Conservation (phyloP, 2,888 invertebrate species). For the Xiphydria camelus region DNA sequence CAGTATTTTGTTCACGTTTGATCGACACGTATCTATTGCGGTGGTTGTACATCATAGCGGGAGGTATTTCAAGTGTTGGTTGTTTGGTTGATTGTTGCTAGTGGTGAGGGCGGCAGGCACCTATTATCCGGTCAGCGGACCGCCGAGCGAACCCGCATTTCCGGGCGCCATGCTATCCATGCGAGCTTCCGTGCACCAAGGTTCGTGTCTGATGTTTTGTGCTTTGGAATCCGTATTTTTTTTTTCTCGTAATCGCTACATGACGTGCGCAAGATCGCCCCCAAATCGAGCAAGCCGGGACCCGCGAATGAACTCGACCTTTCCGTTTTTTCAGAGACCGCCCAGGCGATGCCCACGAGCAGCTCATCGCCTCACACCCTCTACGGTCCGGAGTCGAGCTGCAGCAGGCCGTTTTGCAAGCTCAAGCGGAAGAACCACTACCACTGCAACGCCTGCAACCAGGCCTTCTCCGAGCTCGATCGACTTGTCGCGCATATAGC, state of each 20-base stretch:
- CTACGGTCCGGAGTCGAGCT: constrained; percentile 69
- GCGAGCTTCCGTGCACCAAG: constrained; percentile 61
- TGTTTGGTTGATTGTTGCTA: constrained; percentile 66
- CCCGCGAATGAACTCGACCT: not conserved
- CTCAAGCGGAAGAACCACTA: constrained; percentile 77
- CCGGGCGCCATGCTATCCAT: constrained; percentile 61
- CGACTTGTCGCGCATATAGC: constrained; percentile 71
- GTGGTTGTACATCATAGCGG: constrained; percentile 36
- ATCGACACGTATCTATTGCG: constrained; percentile 12
- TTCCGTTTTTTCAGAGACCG: constrained; percentile 33
- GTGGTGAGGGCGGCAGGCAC: constrained; percentile 93
- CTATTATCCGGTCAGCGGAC: constrained; percentile 82
- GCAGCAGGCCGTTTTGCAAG: constrained; percentile 79
- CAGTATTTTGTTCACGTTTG: constrained; percentile 10
- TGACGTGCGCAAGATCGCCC: not conserved
- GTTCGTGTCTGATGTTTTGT: constrained; percentile 54
- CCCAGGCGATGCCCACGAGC: constrained; percentile 33
- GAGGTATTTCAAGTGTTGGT: constrained; percentile 59
- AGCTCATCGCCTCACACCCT: constrained; percentile 58
- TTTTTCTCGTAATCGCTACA: constrained; percentile 6
- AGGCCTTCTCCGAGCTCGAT: constrained; percentile 75
- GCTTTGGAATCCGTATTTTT: constrained; percentile 28
- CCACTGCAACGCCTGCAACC: constrained; percentile 80
- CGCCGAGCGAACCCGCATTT: constrained; percentile 65
- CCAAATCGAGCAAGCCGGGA: constrained; percentile 1